Conservation (phyloP, 2,888 invertebrate species). For the Actias luna region DNA sequence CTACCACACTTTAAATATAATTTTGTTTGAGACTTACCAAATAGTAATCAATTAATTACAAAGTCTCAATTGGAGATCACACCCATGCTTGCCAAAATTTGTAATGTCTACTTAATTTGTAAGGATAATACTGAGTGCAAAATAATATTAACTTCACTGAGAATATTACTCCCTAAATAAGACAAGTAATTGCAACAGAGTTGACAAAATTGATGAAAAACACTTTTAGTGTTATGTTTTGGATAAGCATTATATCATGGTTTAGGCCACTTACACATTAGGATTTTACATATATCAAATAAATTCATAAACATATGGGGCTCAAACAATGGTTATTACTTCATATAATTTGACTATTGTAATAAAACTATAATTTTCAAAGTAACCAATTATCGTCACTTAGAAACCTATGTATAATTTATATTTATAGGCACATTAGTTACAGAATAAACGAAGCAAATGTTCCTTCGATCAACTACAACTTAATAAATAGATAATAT, state of each 20-base stretch:
- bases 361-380: constrained; percentile 63
- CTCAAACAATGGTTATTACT: constrained; percentile 46
- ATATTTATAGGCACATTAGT: constrained; percentile 81
- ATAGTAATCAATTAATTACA: constrained; percentile 43
- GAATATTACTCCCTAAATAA: constrained; percentile 48
- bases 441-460: constrained; percentile 76
- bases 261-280: constrained; percentile 67
- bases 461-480: constrained; percentile 77
- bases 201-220: constrained; percentile 50
- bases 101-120: constrained; percentile 62
- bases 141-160: constrained; percentile 74
- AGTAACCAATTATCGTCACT: constrained; percentile 70
- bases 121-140: constrained; percentile 76
- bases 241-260: constrained; percentile 55
- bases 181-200: constrained; percentile 52
- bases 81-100: constrained; percentile 61
- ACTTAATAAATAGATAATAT: constrained; percentile 65
- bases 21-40: constrained; percentile 61
- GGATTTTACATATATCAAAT: constrained; percentile 47
- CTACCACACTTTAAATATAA: constrained; percentile 65
- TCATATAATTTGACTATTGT: constrained; percentile 48
- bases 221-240: constrained; percentile 55
- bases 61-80: constrained; percentile 66
- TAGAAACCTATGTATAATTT: constrained; percentile 77
- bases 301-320: constrained; percentile 41